These are phyloP conservation scores for Graptemys geographica DNA, from an alignment of 2,797 vertebrate species.

Conservation along the genomic window DNA sequence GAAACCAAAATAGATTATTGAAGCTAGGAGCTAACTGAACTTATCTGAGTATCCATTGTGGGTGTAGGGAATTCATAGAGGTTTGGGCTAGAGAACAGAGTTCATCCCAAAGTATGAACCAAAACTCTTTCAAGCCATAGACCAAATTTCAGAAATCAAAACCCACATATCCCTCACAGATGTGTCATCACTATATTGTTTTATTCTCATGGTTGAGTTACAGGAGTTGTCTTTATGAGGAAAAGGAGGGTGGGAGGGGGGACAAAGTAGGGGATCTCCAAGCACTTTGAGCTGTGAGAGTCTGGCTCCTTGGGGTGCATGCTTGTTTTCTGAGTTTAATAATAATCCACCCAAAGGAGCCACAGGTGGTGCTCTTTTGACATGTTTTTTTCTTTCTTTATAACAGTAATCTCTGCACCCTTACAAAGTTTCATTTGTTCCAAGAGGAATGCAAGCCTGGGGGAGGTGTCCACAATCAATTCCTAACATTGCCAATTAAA, in stretches of 20 bases:
- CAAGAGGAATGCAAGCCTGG: neutral
- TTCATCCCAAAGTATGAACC: accelerated
- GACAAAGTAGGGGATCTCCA: neutral
- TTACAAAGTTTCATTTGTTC: neutral
- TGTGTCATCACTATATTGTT: accelerated
- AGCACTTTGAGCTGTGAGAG: neutral
- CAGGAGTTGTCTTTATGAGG: neutral
- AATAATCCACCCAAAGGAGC: neutral
- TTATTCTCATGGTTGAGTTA: neutral
- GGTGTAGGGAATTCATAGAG: neutral
- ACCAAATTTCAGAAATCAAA: neutral
- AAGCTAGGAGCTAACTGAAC: neutral
- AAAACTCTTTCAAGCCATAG: neutral
- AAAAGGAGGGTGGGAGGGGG: neutral
- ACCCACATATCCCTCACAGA: neutral
- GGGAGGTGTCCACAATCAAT: neutral
- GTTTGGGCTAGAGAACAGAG: neutral
- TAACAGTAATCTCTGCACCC: neutral
- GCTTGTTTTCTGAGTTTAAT: neutral
- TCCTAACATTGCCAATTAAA: neutral
- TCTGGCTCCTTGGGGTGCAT: neutral
- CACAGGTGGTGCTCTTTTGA: neutral
- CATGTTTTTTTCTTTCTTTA: neutral
- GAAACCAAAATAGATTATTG: neutral
- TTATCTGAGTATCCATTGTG: neutral